Evolutionary conservation across 1,140 invertebrate species (phyloP).

Genomic region (Diorhabda carinulata): DNA sequence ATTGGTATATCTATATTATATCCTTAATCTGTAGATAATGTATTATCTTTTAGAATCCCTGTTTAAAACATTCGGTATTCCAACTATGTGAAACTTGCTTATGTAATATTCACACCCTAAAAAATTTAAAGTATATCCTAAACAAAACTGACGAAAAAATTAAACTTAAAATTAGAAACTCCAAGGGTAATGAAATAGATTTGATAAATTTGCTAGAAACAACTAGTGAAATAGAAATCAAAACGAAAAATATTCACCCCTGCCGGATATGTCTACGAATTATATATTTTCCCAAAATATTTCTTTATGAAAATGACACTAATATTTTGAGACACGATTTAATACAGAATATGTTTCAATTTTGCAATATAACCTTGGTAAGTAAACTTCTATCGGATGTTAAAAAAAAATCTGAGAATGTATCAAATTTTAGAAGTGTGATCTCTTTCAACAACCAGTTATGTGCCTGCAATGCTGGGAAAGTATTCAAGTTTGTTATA

Average conservation of each 20-base stretch:
- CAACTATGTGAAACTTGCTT: background rate
- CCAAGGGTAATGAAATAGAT: background rate
- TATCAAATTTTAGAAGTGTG: background rate
- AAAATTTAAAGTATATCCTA: background rate
- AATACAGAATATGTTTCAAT: background rate
- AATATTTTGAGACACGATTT: background rate
- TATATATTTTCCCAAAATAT: background rate
- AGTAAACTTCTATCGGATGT: background rate
- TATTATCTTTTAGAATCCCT: background rate
- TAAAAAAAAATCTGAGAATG: too few relatives aligned
- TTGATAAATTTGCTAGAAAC: background rate
- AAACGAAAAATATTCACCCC: too few relatives aligned
- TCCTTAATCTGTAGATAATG: too few relatives aligned
- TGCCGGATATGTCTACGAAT: background rate
- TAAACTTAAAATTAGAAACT: background rate
- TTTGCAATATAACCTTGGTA: background rate
- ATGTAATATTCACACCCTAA: background rate
- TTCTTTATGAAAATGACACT: background rate
- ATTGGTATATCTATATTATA: too few relatives aligned
- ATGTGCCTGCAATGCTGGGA: constrained; percentile 9
- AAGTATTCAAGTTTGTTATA: background rate
- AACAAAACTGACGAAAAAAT: background rate
- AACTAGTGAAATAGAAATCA: background rate
- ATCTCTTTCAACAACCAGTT: constrained; percentile 6
- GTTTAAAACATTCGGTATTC: background rate